Evolutionary conservation across 2,113 vertebrate genomes (phyloP), one percentile per base, ranked within the genome.

Genomic region (Mugil cephalus): DNA sequence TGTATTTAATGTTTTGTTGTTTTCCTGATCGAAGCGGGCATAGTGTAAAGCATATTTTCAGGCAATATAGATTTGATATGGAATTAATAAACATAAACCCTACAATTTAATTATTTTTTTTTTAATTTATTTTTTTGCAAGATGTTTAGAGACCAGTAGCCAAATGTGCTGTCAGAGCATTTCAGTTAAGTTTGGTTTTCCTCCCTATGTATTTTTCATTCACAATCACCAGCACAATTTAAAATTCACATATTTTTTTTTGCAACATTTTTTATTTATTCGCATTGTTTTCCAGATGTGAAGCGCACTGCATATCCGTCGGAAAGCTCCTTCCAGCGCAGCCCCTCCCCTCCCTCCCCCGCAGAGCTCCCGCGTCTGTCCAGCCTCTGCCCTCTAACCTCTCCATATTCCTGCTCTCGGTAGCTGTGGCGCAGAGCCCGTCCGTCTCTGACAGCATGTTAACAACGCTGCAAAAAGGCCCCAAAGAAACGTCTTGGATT

Each of bases 401-500:
- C 69, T 52, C 15, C 78, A 69, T 80, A 70, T 69, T 55, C 54
- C 58, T 40, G 77, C 69, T 79, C 65, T 69, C 82, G 30, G 81
- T 47, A 60, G 76, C 77, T 43, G 74, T 67, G 69, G 59, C 82
- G 60, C 71, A 85, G 81, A 42, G 81, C 74, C 65, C 66, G 56
- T 68, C 63, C 59, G 69, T 73, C 74, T 63, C 81, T 87, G 87
- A 84, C 88, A 87, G 88, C 85, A 71, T 71, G 83, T 88, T 89
- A 87, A 89, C 87, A 74, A 69, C 86, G 12, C 83, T 55, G 77
- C 69, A 39, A 75, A n/a, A 79, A 86, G 62, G 66, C 52, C 76
- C 79, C 65, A 77, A 83, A 83, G 68, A 89, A 91, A 48, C 85
- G 88, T 88, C 90, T 36, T 91, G 93, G 92, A 92, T 93, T 93